A percentile compares a stretch with the other conserved stretches of the same genome.
These are phyloP conservation scores for Periplaneta americana DNA, from an alignment of 1,140 invertebrate species.

Conservation along the genomic window DNA sequence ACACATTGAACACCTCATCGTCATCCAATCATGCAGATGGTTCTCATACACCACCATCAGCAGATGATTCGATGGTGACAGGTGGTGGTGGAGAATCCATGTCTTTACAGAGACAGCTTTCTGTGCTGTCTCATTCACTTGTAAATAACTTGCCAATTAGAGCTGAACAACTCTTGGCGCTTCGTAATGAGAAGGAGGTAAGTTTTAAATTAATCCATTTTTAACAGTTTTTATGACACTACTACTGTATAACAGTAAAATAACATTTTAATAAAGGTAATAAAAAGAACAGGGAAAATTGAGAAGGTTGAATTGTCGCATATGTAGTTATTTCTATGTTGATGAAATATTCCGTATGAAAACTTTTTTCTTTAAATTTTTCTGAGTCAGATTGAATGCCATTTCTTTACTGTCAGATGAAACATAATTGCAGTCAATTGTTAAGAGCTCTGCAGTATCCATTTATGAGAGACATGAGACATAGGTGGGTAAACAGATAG, in stretches of 20 bases:
- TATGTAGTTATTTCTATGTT: not conserved
- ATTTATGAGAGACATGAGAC: too few relatives aligned
- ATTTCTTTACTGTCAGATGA: too few relatives aligned
- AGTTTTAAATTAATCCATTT: not conserved
- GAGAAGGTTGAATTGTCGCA: not conserved
- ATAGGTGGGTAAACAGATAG: too few relatives aligned
- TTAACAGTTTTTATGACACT: not conserved
- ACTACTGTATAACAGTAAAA: not conserved
- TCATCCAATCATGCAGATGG: slow-evolving; percentile 21
- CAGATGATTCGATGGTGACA: not conserved
- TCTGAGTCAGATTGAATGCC: not conserved
- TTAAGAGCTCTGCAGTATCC: too few relatives aligned
- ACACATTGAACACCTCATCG: slow-evolving; percentile 18
- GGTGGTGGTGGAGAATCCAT: not conserved
- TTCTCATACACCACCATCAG: slow-evolving; percentile 18
- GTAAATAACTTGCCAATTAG: slow-evolving; percentile 41
- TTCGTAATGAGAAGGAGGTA: slow-evolving; percentile 42
- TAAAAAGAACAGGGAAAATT: not conserved
- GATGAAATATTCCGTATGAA: not conserved
- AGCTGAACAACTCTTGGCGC: slow-evolving; percentile 44
- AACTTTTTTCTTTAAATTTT: not conserved
- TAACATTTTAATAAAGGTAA: not conserved
- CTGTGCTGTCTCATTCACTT: slow-evolving; percentile 37
- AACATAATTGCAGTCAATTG: too few relatives aligned
- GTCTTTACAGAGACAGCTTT: slow-evolving; percentile 30